Evolutionary conservation across 2,113 vertebrate species (phyloP).

Genomic region (Anas platyrhynchos): DNA sequence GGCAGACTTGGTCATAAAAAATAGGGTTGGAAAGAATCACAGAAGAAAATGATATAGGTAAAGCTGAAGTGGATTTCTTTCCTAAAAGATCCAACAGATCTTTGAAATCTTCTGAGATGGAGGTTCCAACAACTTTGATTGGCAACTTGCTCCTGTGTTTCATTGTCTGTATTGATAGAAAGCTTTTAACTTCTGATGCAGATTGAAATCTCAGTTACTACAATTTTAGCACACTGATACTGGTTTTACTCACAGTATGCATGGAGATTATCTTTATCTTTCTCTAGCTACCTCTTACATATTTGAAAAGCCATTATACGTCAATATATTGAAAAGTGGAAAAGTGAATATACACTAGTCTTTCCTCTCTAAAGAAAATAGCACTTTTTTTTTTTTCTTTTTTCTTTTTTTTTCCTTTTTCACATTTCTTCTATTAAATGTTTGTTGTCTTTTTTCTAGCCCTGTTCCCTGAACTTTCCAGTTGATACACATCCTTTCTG

Average conservation of each 20-base stretch:
- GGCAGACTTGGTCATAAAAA: not conserved
- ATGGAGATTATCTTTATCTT: not conserved
- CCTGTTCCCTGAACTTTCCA: not conserved
- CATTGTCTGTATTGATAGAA: not conserved
- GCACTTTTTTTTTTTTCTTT: not conserved
- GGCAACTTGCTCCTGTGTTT: not conserved
- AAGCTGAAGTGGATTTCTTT: not conserved
- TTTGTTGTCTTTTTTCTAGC: not conserved
- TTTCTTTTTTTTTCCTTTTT: too few relatives aligned
- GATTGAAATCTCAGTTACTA: not conserved
- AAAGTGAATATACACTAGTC: not conserved
- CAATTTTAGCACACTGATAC: not conserved
- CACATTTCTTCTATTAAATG: not conserved
- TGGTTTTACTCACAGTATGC: not conserved
- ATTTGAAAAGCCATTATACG: not conserved
- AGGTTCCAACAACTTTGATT: not conserved
- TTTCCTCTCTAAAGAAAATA: not conserved
- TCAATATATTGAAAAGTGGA: not conserved
- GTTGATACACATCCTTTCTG: not conserved
- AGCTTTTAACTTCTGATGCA: not conserved
- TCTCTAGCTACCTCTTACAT: not conserved
- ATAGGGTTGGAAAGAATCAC: not conserved
- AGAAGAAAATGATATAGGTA: not conserved
- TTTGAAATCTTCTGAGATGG: not conserved
- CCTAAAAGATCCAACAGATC: not conserved